These are phyloP conservation scores for Hirtodrosophila alboralis DNA, from an alignment of 2,888 invertebrate genomes.

Conservation along the genomic window DNA sequence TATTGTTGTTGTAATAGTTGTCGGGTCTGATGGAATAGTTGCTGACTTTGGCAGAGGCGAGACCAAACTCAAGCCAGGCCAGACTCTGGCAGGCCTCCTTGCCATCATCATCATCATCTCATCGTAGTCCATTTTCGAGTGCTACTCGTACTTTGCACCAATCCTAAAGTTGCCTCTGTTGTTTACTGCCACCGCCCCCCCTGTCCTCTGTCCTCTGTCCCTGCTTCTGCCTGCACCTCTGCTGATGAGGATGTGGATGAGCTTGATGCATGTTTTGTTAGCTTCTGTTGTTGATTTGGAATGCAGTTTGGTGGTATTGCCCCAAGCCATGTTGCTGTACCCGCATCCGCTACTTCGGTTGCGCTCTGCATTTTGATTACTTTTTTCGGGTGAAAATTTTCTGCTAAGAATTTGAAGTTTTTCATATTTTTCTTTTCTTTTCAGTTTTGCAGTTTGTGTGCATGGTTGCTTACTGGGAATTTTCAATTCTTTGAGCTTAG, in stretches of 20 bases:
- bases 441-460: slow-evolving; percentile 9
- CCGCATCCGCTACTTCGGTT: slow-evolving; percentile 55
- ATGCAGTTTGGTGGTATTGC: slow-evolving; percentile 72
- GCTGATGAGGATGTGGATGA: slow-evolving; percentile 75
- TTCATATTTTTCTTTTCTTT: slow-evolving; percentile 5
- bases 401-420: slow-evolving; percentile 18
- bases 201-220: background rate
- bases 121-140: slow-evolving; percentile 66
- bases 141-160: slow-evolving; percentile 52
- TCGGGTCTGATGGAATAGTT: slow-evolving; percentile 50
- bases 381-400: slow-evolving; percentile 48
- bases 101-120: slow-evolving; percentile 39
- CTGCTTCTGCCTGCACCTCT: slow-evolving; percentile 9
- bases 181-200: slow-evolving; percentile 18
- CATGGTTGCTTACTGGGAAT: slow-evolving; percentile 7
- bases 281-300: slow-evolving; percentile 80
- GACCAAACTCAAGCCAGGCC: slow-evolving; percentile 13
- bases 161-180: slow-evolving; percentile 41
- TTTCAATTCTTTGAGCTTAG: background rate
- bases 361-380: slow-evolving; percentile 69
- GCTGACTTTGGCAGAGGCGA: slow-evolving; percentile 31
- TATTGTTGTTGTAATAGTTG: slow-evolving; percentile 56
- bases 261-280: slow-evolving; percentile 76
- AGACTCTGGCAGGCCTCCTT: slow-evolving; percentile 22
- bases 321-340: slow-evolving; percentile 48